Evolutionary conservation across 2,888 invertebrate genomes (phyloP).

Genomic region (Pyrocoelia pectoralis): DNA sequence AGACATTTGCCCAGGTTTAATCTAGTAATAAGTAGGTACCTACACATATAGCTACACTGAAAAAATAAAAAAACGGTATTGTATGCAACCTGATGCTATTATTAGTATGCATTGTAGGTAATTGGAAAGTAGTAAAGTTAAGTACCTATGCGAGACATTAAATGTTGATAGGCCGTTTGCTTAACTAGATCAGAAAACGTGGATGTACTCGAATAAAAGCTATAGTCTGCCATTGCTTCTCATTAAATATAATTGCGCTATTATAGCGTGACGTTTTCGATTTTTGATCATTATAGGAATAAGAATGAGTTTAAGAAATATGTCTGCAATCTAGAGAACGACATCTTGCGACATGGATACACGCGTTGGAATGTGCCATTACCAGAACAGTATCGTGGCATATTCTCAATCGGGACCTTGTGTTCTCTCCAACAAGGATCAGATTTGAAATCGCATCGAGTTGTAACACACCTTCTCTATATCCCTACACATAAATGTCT

Average conservation of each 20-base stretch:
- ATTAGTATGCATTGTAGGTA: no score
- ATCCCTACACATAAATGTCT: conserved; percentile 37
- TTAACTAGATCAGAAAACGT: no score
- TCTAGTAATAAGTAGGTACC: no score
- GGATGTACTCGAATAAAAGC: background rate
- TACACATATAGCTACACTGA: no score
- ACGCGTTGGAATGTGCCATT: conserved; percentile 33
- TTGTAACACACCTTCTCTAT: conserved; percentile 36
- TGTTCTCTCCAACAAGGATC: conserved; percentile 32
- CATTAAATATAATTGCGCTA: conserved; percentile 6
- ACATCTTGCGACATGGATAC: conserved; percentile 29
- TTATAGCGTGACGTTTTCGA: conserved; percentile 4
- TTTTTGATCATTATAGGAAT: conserved; percentile 24
- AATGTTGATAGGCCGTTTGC: no score
- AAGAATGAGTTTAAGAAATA: conserved; percentile 26
- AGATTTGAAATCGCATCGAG: conserved; percentile 29
- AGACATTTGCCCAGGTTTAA: no score
- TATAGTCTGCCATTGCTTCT: background rate
- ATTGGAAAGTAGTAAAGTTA: no score
- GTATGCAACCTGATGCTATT: no score
- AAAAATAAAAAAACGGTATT: no score
- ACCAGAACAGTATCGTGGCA: conserved; percentile 31
- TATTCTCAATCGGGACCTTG: conserved; percentile 31
- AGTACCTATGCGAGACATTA: no score
- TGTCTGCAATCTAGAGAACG: conserved; percentile 26